Base-by-base conservation (phyloP, 2,888 invertebrate genomes). In the Eilema griseolum region DNA sequence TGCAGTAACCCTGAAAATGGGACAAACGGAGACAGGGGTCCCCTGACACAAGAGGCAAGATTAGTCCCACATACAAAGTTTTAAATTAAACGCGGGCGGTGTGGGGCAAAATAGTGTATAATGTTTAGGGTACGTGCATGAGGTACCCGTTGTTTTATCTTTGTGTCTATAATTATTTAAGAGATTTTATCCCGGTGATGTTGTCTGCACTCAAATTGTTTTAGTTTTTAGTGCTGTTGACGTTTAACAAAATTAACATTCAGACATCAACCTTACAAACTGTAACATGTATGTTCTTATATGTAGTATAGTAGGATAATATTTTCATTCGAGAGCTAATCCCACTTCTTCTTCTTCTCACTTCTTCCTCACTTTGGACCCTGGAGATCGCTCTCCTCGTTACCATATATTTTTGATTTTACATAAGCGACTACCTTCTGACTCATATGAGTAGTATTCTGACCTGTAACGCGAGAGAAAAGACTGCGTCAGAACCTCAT, bases 11-110 rank as follows among this genome's bases (percentile, higher is more conserved):
- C 78, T 81, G 83, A 76, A 75, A 78, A 76, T 66, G 77, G 82
- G 83, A 82, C 80, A 76, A 73, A 75, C 76, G 81, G 81, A 85
- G 88, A 80, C 86, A 85, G 82, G 80, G 86, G 87, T 88, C 87
- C 83, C 85, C 79, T 84, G 86, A 88, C 86, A 81, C 74, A 84
- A 83, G 83, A 56, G 83, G 75, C 81, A 88, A 91, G 90, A 90
- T 91, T 89, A 91, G 87, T 85, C 88, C 89, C 86, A 84, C 88
- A 90, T 90, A 87, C 75, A 86, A 89, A 90, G 87, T 90, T 89
- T 91, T 87, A 90, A 92, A 90, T 90, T 89, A 90, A 89, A 88
- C 83, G 81, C 67, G 68, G 70, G 71, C 69, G 46, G 69, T 75
- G 81, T 77, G 71, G 84, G 78, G 77, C 79, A 78, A 82, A 87